These are phyloP conservation scores for Carpatolechia fugitivella DNA, from an alignment of 2,888 invertebrate genomes.

Conservation along the genomic window DNA sequence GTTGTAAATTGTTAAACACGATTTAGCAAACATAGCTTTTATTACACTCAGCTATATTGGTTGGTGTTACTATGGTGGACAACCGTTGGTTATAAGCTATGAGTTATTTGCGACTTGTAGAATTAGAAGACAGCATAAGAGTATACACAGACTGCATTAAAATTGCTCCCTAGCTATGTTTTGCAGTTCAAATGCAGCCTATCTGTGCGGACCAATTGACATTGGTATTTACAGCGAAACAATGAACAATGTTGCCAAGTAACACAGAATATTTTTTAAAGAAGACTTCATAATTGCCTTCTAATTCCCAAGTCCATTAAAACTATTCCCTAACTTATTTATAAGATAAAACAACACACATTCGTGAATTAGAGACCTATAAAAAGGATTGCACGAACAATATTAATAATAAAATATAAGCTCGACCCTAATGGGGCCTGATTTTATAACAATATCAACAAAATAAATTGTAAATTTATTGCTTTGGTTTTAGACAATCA, in stretches of 20 bases:
- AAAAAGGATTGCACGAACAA: slow-evolving; percentile 25
- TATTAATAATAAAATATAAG: not conserved
- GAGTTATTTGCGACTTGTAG: not conserved
- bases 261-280: not conserved
- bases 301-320: slow-evolving; percentile 5
- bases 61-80: not conserved
- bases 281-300: not conserved
- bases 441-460: not conserved
- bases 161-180: too few species aligned
- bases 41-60: not conserved
- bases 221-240: not conserved
- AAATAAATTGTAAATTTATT: too few species aligned
- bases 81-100: not conserved
- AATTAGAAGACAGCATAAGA: slow-evolving; percentile 3
- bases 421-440: not conserved
- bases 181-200: too few species aligned
- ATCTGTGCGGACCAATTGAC: too few species aligned
- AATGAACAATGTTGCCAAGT: not conserved
- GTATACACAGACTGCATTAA: too few species aligned
- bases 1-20: too few species aligned
- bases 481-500: too few species aligned
- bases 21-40: not conserved
- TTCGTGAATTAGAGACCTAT: slow-evolving; percentile 16
- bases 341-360: slow-evolving; percentile 23
- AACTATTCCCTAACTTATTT: slow-evolving; percentile 12